These are phyloP conservation scores for Trypoxylon attenuatum DNA, from an alignment of 2,888 invertebrate genomes.

Conservation along the genomic window DNA sequence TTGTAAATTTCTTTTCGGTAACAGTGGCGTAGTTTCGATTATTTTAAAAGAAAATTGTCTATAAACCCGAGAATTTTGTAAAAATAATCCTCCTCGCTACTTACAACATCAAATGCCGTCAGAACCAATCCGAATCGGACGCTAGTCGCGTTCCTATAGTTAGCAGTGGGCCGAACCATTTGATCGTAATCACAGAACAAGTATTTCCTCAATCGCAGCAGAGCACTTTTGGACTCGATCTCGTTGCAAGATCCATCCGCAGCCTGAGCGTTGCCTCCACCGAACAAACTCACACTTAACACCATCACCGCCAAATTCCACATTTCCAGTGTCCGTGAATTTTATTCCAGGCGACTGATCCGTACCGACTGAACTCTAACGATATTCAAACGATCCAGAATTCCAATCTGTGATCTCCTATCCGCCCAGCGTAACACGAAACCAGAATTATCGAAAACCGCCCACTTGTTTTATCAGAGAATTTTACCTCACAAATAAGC, in stretches of 20 bases:
- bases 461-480: no score
- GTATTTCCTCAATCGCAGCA: constrained; percentile 73
- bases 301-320: background rate
- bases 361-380: constrained; percentile 8
- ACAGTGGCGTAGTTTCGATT: no score
- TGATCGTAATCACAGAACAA: constrained; percentile 77
- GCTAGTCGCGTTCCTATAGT: constrained; percentile 75
- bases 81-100: background rate
- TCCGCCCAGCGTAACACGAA: constrained; percentile 54
- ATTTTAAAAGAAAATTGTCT: no score
- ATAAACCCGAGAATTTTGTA: background rate
- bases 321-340: constrained; percentile 10
- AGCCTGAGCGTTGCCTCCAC: background rate
- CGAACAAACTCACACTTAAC: no score
- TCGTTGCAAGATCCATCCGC: constrained; percentile 47
- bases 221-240: constrained; percentile 42
- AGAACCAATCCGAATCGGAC: no score
- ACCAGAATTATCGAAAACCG: constrained; percentile 36
- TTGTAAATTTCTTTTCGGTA: no score
- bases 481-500: no score
- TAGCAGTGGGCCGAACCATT: constrained; percentile 73
- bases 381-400: no score
- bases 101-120: no score
- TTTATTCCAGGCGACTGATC: constrained; percentile 5
- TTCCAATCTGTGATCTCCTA: no score